phyloP scores from a whole-genome alignment of 2,888 invertebrate species.

The Patella caerulea region DNA sequence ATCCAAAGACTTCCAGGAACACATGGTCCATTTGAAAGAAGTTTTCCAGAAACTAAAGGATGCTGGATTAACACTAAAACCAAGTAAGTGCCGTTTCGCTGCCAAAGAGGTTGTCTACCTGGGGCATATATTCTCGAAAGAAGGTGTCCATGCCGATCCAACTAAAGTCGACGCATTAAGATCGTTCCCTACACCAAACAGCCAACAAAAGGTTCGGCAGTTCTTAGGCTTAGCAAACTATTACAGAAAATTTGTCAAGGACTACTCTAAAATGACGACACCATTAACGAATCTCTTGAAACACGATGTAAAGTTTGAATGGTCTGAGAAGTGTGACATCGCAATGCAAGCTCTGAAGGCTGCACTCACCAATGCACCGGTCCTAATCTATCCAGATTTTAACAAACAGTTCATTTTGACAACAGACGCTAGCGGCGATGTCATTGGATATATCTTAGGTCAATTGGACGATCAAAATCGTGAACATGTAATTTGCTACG shows the following conservation, averaged over 20 bases:
- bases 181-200: conserved; percentile 29
- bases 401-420: conserved; percentile 31
- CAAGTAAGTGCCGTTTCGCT: too few relatives aligned
- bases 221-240: conserved; percentile 36
- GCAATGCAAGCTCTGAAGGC: conserved; percentile 32
- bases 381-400: conserved; percentile 39
- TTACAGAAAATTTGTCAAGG: conserved; percentile 36
- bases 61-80: too few relatives aligned
- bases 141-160: too few relatives aligned
- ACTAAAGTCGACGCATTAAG: conserved; percentile 28
- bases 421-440: conserved; percentile 34
- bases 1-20: conserved; percentile 32
- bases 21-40: conserved; percentile 31
- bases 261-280: conserved; percentile 36
- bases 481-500: conserved; percentile 34
- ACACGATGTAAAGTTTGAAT: conserved; percentile 33
- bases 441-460: conserved; percentile 33
- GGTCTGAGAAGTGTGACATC: conserved; percentile 33
- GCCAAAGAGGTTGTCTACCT: too few relatives aligned
- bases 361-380: conserved; percentile 28
- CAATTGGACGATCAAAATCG: conserved; percentile 37
- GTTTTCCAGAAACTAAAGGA: too few relatives aligned
- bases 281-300: conserved; percentile 36
- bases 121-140: too few relatives aligned
- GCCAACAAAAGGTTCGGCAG: conserved; percentile 28